Conservation (phyloP, 2,797 vertebrate genomes). For the Molossus molossus region DNA sequence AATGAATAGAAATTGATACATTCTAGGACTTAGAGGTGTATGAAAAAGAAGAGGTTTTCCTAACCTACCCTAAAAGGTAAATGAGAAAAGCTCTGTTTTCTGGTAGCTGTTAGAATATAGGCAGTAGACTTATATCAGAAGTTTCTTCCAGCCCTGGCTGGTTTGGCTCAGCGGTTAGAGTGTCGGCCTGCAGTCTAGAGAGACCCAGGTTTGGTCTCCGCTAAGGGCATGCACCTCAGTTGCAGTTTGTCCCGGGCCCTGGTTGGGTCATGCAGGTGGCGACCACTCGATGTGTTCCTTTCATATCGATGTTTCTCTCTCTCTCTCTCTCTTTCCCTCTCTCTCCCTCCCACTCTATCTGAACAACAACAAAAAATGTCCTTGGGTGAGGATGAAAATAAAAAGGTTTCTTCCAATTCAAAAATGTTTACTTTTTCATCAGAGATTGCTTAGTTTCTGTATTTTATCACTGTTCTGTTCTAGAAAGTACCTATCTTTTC, state of each 20-base stretch:
- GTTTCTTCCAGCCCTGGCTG: not conserved
- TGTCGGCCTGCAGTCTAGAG: too few relatives aligned
- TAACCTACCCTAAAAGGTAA: constrained; percentile 7
- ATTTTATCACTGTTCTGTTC: constrained; percentile 35
- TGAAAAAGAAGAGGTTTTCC: constrained; percentile 20
- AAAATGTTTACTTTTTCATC: constrained; percentile 50
- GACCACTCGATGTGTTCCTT: too few relatives aligned
- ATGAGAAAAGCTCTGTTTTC: constrained; percentile 34
- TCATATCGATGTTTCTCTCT: too few relatives aligned
- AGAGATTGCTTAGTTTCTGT: not conserved
- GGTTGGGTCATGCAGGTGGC: too few relatives aligned
- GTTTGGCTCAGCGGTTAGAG: too few relatives aligned
- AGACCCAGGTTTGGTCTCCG: too few relatives aligned
- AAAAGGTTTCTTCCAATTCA: constrained; percentile 29
- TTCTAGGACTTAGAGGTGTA: constrained; percentile 58
- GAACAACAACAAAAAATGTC: too few relatives aligned
- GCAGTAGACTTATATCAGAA: not conserved
- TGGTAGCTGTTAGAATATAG: constrained; percentile 16
- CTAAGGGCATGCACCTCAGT: too few relatives aligned
- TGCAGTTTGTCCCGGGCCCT: too few relatives aligned
- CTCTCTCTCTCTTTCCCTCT: too few relatives aligned
- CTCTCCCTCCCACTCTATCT: too few relatives aligned
- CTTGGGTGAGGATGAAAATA: too few relatives aligned
- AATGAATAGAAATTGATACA: not conserved
- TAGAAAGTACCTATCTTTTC: not conserved